A percentile compares a stretch with the other conserved stretches of the same genome.
These are phyloP conservation scores for Epizoanthus ramosus DNA, from an alignment of 92 coral and sea anemone genomes.

Conservation along the genomic window DNA sequence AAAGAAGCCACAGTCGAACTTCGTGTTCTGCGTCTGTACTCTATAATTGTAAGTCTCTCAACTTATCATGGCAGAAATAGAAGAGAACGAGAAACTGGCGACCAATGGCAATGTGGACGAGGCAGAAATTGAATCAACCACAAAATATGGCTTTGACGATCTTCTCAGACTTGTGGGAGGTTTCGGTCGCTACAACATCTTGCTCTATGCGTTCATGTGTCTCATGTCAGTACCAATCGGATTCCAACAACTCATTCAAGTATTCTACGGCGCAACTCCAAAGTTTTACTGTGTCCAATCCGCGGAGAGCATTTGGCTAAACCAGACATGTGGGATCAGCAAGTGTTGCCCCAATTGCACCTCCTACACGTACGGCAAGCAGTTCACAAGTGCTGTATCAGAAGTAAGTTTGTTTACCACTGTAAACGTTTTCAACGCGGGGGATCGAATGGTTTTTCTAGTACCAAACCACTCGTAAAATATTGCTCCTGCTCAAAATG, in stretches of 20 bases:
- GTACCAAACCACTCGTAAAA: no score
- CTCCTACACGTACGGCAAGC: constrained; percentile 48
- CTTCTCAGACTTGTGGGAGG: constrained; percentile 73
- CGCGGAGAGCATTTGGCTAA: background rate
- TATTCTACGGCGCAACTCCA: constrained; percentile 81
- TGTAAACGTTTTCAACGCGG: background rate
- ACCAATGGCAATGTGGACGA: background rate
- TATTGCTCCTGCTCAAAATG: no score
- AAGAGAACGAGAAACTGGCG: constrained; percentile 15
- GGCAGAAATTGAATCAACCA: background rate
- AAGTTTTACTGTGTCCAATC: constrained; percentile 42
- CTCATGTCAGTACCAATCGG: constrained; percentile 79
- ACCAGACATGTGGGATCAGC: constrained; percentile 51
- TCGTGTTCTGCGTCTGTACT: background rate
- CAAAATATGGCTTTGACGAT: constrained; percentile 72
- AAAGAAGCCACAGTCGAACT: no score
- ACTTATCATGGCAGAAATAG: constrained; percentile 1
- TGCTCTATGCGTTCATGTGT: constrained; percentile 74
- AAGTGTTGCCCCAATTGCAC: constrained; percentile 73
- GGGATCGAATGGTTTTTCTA: no score
- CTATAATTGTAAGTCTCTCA: no score
- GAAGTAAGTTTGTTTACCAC: constrained; percentile 50
- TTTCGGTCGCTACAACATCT: constrained; percentile 71
- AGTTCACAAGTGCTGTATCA: constrained; percentile 77
- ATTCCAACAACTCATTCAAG: constrained; percentile 70